A percentile compares a stretch with the other conserved stretches of the same genome.
Conservation (phyloP, 2,113 vertebrate genomes). For the Eolophus roseicapilla region DNA sequence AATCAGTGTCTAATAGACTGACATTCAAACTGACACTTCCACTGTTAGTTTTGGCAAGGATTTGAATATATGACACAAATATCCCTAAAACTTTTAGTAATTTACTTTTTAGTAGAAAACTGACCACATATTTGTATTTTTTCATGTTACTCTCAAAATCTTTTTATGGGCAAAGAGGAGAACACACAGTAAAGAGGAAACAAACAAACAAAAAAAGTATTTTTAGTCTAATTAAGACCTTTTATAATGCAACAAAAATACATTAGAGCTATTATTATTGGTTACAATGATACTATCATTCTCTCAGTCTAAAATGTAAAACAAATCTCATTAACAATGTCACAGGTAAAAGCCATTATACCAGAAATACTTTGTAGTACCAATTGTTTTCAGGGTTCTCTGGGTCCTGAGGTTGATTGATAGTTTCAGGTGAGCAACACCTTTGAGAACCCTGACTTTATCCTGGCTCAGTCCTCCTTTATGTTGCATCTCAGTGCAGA, state of each 20-base stretch:
- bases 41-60: background rate
- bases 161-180: background rate
- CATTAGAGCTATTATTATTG: background rate
- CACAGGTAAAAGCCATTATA: background rate
- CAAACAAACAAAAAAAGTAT: background rate
- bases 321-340: background rate
- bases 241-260: background rate
- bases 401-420: background rate
- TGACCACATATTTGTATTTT: background rate
- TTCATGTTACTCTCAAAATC: background rate
- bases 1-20: background rate
- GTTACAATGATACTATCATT: background rate
- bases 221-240: background rate
- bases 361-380: background rate
- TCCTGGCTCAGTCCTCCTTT: background rate
- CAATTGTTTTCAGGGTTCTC: background rate
- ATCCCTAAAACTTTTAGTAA: background rate
- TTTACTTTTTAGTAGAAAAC: background rate
- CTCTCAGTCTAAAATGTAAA: background rate
- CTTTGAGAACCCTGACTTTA: background rate
- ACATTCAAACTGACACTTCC: background rate
- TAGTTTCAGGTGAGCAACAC: background rate
- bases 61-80: background rate
- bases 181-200: background rate
- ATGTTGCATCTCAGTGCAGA: background rate